phyloP scores from a whole-genome alignment of 2,113 vertebrate species.

The Pachycephala philippinensis region DNA sequence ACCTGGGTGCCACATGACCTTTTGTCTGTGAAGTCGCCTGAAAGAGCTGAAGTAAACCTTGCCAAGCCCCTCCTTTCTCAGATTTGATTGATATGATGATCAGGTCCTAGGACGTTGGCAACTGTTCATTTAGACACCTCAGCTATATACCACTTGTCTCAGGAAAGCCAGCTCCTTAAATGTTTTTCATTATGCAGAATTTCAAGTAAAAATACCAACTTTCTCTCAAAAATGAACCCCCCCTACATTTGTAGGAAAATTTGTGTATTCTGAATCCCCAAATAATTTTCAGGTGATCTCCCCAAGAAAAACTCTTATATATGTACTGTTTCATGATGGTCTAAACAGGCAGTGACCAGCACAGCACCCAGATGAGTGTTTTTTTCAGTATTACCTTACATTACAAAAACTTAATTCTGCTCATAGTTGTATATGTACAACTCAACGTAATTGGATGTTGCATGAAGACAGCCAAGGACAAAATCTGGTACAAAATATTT shows the following conservation, averaged over 20 bases:
- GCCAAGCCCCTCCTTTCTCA: background rate
- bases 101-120: background rate
- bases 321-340: background rate
- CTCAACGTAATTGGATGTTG: background rate
- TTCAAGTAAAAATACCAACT: background rate
- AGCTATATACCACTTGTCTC: background rate
- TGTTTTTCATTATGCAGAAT: background rate
- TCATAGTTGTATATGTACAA: background rate
- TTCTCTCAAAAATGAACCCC: background rate
- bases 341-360: background rate
- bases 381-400: background rate
- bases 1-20: background rate
- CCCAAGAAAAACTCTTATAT: background rate
- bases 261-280: background rate
- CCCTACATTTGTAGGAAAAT: background rate
- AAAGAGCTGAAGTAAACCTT: background rate
- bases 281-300: background rate
- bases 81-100: background rate
- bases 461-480: background rate
- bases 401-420: background rate
- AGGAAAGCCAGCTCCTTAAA: background rate
- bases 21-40: background rate
- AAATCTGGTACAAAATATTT: constrained; percentile 29
- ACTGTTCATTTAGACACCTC: background rate
- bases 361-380: background rate